Base-by-base conservation (phyloP, 1,140 invertebrate species). In the Campoletis sonorensis region DNA sequence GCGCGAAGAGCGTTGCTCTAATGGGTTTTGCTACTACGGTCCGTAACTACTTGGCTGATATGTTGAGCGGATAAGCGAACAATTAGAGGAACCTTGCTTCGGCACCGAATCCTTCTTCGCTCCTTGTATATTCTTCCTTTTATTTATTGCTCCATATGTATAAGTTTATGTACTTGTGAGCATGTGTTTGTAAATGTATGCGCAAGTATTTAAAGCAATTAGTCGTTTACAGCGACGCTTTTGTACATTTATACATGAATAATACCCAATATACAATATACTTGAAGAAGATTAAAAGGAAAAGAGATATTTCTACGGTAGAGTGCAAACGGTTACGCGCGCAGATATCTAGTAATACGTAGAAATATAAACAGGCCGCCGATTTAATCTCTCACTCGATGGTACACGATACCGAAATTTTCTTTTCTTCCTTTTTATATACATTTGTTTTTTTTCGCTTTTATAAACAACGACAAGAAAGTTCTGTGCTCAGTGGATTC, bases 51-150 rank as follows among this genome's bases (percentile, higher is more conserved):
- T 75, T 75, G 21, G 72, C 72, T 51, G 72, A 75, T 75, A 75
- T 15, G 72, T 54, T 54, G 45, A 75, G 33, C 72, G 23, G 72
- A 75, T 75, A 75, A 75, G 72, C 72, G 72, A 23, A 75, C 72
- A 75, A 75, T 75, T 75, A 75, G 72, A 75, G 72, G 72, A 27
- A 75, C 72, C 72, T 75, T 54, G 26, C 72, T 8, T 75, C 72
- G 72, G 72, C 33, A 58, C 72, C 72, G 72, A 75, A 75, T 75
- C 49, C 72, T 75, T 13, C 49, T 16, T 51, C 0, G 49, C 11
- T 13, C 33, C 30, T 40, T 72, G 18, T 72, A 45, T 40, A 72
- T 23, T 10, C 11, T 64, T 1, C 51, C 1, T 23, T 5, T 23
- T 72, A 21, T 72, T 18, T 16, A 8, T 45, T 18, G 5, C 4